phyloP scores from a whole-genome alignment of 2,797 vertebrate species.

The Setipinna tenuifilis region DNA sequence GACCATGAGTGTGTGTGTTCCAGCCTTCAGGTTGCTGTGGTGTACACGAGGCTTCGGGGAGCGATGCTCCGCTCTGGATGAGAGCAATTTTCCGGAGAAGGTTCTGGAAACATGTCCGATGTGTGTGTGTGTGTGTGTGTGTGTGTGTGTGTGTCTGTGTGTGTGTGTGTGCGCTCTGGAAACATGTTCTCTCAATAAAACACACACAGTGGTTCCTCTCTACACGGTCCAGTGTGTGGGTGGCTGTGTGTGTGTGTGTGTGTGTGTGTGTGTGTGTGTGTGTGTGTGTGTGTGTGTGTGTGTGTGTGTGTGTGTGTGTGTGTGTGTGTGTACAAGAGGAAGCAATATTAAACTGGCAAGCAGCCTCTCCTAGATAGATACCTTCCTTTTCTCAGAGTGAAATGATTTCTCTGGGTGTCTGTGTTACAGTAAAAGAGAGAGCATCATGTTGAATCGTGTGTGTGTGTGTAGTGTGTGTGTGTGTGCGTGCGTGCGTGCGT shows the following conservation, averaged over 20 bases:
- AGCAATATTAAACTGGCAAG: neutral
- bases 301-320: neutral
- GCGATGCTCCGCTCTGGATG: neutral
- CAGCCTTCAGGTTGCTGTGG: too few species aligned
- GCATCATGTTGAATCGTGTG: neutral
- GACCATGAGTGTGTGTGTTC: too few species aligned
- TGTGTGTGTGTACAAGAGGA: neutral
- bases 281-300: neutral
- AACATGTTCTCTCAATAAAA: neutral
- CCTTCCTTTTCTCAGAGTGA: neutral
- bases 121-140: too few species aligned
- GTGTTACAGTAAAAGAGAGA: too few species aligned
- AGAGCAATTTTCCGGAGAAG: neutral
- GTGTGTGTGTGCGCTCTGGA: too few species aligned
- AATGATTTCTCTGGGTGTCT: neutral
- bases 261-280: neutral
- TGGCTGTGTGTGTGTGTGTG: neutral
- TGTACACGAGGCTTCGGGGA: too few species aligned
- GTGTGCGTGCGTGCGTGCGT: neutral
- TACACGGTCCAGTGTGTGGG: too few species aligned
- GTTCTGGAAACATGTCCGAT: neutral
- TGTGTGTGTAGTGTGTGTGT: neutral
- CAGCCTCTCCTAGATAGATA: neutral
- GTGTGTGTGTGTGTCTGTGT: too few species aligned
- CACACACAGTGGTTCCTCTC: too few species aligned